A percentile compares a stretch with the other conserved stretches of the same genome.
Evolutionary conservation across 2,888 invertebrate species (phyloP).

Genomic region (Pammene fasciana): DNA sequence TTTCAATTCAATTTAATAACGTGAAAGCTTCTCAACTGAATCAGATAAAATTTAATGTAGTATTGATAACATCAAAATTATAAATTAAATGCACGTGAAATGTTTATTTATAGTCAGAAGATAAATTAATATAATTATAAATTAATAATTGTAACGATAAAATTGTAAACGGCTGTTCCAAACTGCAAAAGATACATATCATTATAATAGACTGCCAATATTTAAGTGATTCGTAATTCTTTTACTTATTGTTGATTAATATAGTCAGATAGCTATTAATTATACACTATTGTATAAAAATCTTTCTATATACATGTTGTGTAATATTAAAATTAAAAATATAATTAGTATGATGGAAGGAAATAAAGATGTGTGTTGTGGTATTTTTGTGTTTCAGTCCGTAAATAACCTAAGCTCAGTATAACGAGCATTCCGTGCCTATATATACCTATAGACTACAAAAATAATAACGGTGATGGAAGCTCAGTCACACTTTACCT

Average conservation of each 20-base stretch:
- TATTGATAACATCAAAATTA: no score
- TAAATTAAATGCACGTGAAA: slow-evolving; percentile 10
- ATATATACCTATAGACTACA: no score
- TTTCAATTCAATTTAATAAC: no score
- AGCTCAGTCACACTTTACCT: no score
- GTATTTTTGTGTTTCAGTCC: slow-evolving; percentile 44
- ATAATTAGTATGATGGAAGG: slow-evolving; percentile 64
- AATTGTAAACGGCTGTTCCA: slow-evolving; percentile 77
- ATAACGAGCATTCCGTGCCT: no score
- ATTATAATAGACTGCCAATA: slow-evolving; percentile 82
- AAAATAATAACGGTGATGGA: no score
- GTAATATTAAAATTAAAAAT: slow-evolving; percentile 76
- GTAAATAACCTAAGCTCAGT: background rate
- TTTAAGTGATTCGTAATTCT: slow-evolving; percentile 76
- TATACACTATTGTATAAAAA: slow-evolving; percentile 84
- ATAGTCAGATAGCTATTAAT: slow-evolving; percentile 75
- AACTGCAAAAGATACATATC: slow-evolving; percentile 83
- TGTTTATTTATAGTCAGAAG: background rate
- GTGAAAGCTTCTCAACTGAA: no score
- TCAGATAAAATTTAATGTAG: no score
- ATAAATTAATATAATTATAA: slow-evolving; percentile 40
- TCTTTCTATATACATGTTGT: slow-evolving; percentile 84
- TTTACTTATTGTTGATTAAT: slow-evolving; percentile 81
- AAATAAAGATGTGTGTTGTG: slow-evolving; percentile 82
- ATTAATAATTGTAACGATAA: slow-evolving; percentile 46